Evolutionary conservation across 2,888 invertebrate species (phyloP).

Genomic region (Pheosia gnoma): DNA sequence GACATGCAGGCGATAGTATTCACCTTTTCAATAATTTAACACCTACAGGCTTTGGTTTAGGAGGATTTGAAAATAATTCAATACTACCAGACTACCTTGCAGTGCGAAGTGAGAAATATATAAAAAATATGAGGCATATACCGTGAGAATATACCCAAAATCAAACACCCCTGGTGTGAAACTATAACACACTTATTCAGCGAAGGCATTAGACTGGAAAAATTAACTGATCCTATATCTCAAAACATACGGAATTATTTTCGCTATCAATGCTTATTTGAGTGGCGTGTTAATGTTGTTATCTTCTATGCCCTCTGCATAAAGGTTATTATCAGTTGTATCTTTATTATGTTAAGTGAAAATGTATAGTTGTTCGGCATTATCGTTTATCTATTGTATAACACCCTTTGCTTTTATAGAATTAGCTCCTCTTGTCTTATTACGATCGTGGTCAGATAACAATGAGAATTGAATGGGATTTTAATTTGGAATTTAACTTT

Average conservation of each 20-base stretch:
- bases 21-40: background rate
- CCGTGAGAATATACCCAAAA: conserved; percentile 61
- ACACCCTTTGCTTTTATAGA: conserved; percentile 74
- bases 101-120: background rate
- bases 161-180: conserved; percentile 57
- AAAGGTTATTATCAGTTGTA: conserved; percentile 40
- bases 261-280: conserved; percentile 34
- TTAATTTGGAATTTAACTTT: conserved; percentile 62
- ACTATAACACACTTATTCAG: conserved; percentile 61
- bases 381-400: conserved; percentile 64
- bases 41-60: background rate
- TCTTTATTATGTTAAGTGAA: conserved; percentile 11
- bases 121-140: conserved; percentile 2
- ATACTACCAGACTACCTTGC: background rate
- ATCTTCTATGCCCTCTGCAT: conserved; percentile 28
- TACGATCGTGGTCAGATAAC: conserved; percentile 74
- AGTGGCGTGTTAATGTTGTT: conserved; percentile 11
- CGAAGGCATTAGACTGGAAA: conserved; percentile 76
- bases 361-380: conserved; percentile 36
- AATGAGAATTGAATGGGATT: conserved; percentile 61
- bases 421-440: conserved; percentile 73
- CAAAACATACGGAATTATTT: conserved; percentile 57
- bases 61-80: background rate
- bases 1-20: too few relatives aligned
- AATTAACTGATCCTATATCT: conserved; percentile 76